phyloP scores from a whole-genome alignment of 2,888 invertebrate species.

The Ptychoptera albimana region DNA sequence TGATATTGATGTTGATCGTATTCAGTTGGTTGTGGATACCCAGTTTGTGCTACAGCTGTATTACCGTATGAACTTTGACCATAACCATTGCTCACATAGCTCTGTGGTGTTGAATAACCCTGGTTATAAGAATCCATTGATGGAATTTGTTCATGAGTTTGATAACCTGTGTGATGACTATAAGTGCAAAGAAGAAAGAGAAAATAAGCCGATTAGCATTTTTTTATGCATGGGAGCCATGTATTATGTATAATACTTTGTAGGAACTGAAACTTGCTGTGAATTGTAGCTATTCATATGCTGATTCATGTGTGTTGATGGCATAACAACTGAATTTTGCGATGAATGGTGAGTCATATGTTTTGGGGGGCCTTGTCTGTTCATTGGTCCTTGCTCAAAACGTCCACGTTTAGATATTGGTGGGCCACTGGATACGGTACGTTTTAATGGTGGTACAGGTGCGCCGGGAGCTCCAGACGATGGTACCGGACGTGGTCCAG shows the following conservation, averaged over 20 bases:
- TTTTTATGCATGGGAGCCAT: too few relatives aligned
- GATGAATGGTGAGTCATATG: conserved; percentile 12
- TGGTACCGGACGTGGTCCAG: conserved; percentile 22
- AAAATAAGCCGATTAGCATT: too few relatives aligned
- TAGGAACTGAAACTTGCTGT: too few relatives aligned
- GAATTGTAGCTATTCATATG: too few relatives aligned
- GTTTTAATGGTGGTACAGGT: conserved; percentile 27
- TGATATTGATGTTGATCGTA: conserved; percentile 31
- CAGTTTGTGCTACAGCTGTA: conserved; percentile 17
- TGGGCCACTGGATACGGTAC: conserved; percentile 26
- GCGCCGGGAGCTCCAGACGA: conserved; percentile 27
- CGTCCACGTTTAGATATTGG: conserved; percentile 30
- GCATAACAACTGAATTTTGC: too few relatives aligned
- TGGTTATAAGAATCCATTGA: conserved; percentile 28
- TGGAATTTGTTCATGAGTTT: conserved; percentile 23
- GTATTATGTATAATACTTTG: too few relatives aligned
- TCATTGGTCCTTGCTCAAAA: conserved; percentile 27
- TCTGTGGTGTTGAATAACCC: conserved; percentile 19
- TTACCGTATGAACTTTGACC: conserved; percentile 24
- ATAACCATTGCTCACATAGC: conserved; percentile 26
- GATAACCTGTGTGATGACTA: conserved; percentile 25
- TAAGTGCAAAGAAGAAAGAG: background rate
- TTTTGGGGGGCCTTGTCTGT: conserved; percentile 26
- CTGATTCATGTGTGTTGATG: too few relatives aligned
- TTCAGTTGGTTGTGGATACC: conserved; percentile 23